phyloP scores from a whole-genome alignment of 2,797 vertebrate genomes.

The Tapirus indicus region DNA sequence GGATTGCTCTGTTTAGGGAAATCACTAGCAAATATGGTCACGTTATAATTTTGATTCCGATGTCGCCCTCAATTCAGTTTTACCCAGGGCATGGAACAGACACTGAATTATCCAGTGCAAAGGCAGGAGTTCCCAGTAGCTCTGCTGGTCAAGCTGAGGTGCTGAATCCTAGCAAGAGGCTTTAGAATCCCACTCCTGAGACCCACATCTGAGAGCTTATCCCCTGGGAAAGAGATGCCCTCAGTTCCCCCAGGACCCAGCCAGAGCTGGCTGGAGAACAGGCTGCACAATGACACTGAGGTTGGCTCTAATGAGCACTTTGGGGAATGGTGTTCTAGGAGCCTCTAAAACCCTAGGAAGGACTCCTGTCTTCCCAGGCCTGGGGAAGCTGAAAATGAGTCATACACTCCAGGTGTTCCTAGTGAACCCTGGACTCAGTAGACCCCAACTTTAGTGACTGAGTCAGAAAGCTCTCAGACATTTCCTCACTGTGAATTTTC shows the following conservation, averaged over 20 bases:
- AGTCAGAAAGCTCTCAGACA: neutral
- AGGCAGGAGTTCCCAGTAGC: neutral
- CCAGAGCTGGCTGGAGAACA: constrained; percentile 10
- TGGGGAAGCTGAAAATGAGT: neutral
- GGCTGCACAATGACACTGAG: neutral
- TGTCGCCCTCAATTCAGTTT: neutral
- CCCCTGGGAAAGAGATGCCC: neutral
- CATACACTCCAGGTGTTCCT: neutral
- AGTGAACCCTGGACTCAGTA: neutral
- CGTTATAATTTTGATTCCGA: neutral
- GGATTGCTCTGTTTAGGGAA: neutral
- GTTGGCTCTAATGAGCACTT: constrained; percentile 9
- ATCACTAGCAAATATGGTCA: neutral
- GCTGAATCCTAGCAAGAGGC: neutral
- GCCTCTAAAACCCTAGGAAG: constrained; percentile 24
- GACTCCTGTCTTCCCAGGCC: neutral
- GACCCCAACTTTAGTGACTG: neutral
- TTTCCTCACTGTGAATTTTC: neutral
- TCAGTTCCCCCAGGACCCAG: neutral
- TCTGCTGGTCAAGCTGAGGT: neutral
- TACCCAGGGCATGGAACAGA: neutral
- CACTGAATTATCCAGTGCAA: neutral
- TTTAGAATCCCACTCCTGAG: neutral
- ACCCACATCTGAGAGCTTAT: neutral
- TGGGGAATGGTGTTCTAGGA: neutral